Evolutionary conservation across 2,113 vertebrate genomes (phyloP).

Genomic region (Beaufortia kweichowensis): DNA sequence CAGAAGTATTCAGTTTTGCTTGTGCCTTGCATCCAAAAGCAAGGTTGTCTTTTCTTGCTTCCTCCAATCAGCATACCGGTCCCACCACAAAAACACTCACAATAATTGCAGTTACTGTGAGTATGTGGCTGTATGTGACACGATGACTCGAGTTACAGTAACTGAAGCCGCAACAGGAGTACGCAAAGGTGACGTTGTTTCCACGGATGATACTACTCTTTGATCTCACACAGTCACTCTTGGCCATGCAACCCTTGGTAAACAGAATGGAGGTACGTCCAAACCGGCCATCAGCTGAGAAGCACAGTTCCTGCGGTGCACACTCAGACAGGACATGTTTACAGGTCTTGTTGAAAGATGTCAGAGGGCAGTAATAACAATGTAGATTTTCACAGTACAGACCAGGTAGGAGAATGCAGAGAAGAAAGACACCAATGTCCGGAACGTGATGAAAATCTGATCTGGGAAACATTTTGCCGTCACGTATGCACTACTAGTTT

Average conservation of each 20-base stretch:
- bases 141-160: constrained; percentile 68
- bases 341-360: constrained; percentile 27
- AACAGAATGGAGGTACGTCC: constrained; percentile 60
- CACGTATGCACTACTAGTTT: no score
- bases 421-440: constrained; percentile 25
- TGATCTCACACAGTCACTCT: constrained; percentile 52
- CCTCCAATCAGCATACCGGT: not conserved
- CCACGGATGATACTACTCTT: constrained; percentile 46
- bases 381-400: constrained; percentile 60
- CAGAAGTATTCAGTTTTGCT: not conserved
- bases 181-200: constrained; percentile 61
- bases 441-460: constrained; percentile 17
- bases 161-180: constrained; percentile 63
- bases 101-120: not conserved
- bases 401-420: constrained; percentile 55
- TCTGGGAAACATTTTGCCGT: no score
- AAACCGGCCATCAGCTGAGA: constrained; percentile 59
- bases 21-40: not conserved
- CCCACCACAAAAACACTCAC: not conserved
- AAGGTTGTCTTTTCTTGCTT: not conserved
- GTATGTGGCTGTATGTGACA: not conserved
- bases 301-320: constrained; percentile 63
- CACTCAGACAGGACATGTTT: constrained; percentile 63
- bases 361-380: constrained; percentile 69
- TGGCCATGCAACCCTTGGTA: constrained; percentile 63